Percentiles rank a stretch among this genome's conserved stretches.
Evolutionary conservation across 2,797 vertebrate species (phyloP).

Genomic region (Sebastes oblongus): DNA sequence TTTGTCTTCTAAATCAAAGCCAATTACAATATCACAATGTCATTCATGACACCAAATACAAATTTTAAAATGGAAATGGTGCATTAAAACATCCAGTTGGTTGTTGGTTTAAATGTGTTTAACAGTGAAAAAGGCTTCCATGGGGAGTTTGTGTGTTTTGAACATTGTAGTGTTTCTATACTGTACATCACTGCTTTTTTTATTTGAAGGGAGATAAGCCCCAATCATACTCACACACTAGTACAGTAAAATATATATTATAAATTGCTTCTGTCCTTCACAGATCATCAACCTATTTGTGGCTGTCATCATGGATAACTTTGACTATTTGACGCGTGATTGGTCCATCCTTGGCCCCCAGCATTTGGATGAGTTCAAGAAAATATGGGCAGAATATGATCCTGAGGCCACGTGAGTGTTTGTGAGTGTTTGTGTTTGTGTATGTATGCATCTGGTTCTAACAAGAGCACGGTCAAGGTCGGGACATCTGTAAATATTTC

Average conservation of each 20-base stretch:
- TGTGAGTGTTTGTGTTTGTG: not conserved
- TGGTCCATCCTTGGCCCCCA: conserved; percentile 97
- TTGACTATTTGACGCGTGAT: conserved; percentile 95
- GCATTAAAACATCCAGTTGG: not conserved
- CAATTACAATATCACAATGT: fast-evolving
- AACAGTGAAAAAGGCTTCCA: not conserved
- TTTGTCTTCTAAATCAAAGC: not conserved
- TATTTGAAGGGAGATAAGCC: not conserved
- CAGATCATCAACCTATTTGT: conserved; percentile 97
- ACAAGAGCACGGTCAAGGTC: too few species aligned
- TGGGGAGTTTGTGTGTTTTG: not conserved
- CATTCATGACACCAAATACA: not conserved
- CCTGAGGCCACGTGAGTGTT: conserved; percentile 91
- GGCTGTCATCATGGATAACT: conserved; percentile 98
- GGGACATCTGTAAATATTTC: too few species aligned
- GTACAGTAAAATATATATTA: not conserved
- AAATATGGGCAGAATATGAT: conserved; percentile 96
- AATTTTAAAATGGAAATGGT: not conserved
- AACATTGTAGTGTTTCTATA: not conserved
- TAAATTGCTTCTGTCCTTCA: not conserved
- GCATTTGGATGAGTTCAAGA: conserved; percentile 95
- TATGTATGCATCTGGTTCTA: not conserved
- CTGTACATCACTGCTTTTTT: not conserved
- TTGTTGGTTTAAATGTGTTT: not conserved
- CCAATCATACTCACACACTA: not conserved